A percentile compares a stretch with the other conserved stretches of the same genome.
Conservation (phyloP, 2,888 invertebrate species). For the Andricus quercusramuli region DNA sequence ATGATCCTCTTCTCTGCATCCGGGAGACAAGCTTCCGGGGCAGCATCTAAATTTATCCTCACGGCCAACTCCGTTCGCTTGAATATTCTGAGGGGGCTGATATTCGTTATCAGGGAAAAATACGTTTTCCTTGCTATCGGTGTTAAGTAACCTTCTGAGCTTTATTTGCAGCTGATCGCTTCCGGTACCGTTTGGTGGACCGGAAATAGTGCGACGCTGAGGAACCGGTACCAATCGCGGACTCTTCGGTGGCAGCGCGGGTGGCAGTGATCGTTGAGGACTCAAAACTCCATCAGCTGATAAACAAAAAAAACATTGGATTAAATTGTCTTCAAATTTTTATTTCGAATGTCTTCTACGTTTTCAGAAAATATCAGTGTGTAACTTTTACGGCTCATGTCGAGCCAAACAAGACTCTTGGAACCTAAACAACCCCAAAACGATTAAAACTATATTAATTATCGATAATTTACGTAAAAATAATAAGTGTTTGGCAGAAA, state of each 20-base stretch:
- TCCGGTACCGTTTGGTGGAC: constrained; percentile 74
- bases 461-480: too few relatives aligned
- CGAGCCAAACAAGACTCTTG: too few relatives aligned
- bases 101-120: constrained; percentile 79
- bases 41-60: constrained; percentile 74
- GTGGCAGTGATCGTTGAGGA: constrained; percentile 75
- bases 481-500: too few relatives aligned
- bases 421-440: too few relatives aligned
- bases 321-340: too few relatives aligned
- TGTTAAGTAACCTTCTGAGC: constrained; percentile 87
- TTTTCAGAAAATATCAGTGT: background rate
- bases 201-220: constrained; percentile 74
- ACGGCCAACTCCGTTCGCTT: constrained; percentile 53
- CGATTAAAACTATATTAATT: too few relatives aligned
- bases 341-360: too few relatives aligned
- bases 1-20: constrained; percentile 71
- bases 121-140: constrained; percentile 86
- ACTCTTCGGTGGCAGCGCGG: constrained; percentile 80
- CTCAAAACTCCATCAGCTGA: constrained; percentile 70
- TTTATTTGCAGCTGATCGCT: constrained; percentile 88
- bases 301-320: constrained; percentile 17
- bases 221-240: constrained; percentile 79
- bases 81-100: constrained; percentile 43
- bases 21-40: constrained; percentile 69
- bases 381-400: background rate